Conservation (phyloP, 2,797 vertebrate genomes). For the Columba guinea region DNA sequence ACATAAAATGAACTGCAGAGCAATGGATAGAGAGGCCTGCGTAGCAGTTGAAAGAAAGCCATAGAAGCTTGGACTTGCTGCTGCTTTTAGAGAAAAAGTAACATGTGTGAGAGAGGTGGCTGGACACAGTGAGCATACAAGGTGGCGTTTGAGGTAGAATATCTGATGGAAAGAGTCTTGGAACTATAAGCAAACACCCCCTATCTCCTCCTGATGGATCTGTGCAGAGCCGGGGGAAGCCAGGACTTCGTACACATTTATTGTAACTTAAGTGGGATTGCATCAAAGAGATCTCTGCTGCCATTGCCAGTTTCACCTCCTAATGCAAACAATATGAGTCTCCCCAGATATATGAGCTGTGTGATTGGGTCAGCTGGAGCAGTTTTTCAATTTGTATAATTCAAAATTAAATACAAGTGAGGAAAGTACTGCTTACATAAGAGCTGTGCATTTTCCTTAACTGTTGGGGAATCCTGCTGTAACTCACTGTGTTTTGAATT, state of each 20-base stretch:
- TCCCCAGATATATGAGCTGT: not conserved
- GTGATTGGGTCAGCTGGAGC: not conserved
- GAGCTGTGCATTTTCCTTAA: not conserved
- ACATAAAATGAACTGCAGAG: not conserved
- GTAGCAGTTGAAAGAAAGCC: not conserved
- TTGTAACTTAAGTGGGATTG: not conserved
- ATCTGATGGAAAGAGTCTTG: not conserved
- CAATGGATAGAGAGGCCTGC: too few species aligned
- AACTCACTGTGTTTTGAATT: not conserved
- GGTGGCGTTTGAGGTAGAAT: not conserved
- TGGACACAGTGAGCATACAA: not conserved
- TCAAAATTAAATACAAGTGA: not conserved
- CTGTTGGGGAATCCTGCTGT: not conserved
- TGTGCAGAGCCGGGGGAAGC: not conserved
- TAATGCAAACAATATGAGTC: not conserved
- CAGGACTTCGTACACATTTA: not conserved
- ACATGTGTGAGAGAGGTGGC: not conserved
- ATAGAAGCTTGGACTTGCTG: not conserved
- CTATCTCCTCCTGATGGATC: not conserved
- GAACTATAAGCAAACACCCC: not conserved
- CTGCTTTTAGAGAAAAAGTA: not conserved
- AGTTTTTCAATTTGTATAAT: not conserved
- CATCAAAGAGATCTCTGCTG: not conserved
- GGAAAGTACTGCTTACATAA: not conserved
- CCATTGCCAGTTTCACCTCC: not conserved